Base-by-base conservation (phyloP, 2,797 vertebrate genomes). In the Melanotaenia maccullochi region DNA sequence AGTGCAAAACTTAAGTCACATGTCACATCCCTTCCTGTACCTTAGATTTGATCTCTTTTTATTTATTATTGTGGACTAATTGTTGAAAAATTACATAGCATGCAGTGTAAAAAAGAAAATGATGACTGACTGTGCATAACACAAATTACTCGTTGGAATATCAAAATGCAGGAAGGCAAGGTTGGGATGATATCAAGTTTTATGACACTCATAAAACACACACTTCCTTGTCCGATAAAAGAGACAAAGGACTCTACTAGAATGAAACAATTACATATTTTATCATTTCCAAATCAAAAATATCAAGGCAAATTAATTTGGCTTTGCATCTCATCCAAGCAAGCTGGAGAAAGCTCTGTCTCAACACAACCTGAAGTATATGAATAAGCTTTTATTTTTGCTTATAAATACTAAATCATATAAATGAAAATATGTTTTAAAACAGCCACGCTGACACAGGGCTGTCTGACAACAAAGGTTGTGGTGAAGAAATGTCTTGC, bases 181-280 rank as follows among this genome's bases (percentile, higher is more conserved):
- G 25, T 12, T 44, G 9, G 18, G 42, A 65, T 4, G 65, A 28
- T 20, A 71, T 32, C 36, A 57, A 16, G 38, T 24, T 82, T 58
- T 79, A 78, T 71, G 64, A 61, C 30, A 22, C 40, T 61, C 65
- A 75, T 61, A 78, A 80, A 79, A 20, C 13, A 16, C 40, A 22
- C 16, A 74, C 79, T 82, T 85, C 79, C 76, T 84, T 66, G 25
- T 75, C 60, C 11, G 14, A n/a, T 51, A 3, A 51, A 38, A 71
- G n/a, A 11, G 71, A 69, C 20, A 60, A 58, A 66, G 0, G 32
- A 55, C 22, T 44, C 4, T 2, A 14, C 1, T 32, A 55, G 25
- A 18, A 11, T 33, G 22, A 4, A 13, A 76, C 1, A 32, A 60
- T 30, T 55, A 65, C 38, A 73, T 52, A 56, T 14, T 13, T 14